A percentile compares a stretch with the other conserved stretches of the same genome.
phyloP scores from a whole-genome alignment of 2,113 vertebrate species.

The Sakesphorus luctuosus region DNA sequence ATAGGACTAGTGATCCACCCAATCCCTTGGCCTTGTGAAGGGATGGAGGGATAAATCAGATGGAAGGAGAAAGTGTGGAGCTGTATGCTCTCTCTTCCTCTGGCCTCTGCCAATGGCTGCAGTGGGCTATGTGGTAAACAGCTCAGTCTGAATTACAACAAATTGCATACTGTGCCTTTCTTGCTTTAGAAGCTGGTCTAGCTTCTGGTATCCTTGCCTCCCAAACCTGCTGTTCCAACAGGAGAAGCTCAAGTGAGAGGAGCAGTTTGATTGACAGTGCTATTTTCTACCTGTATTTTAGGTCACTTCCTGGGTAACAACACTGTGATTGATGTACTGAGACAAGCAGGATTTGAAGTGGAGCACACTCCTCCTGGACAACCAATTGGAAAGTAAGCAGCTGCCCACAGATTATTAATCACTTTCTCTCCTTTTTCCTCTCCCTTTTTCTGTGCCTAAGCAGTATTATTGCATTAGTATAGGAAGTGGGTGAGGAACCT shows the following conservation, averaged over 20 bases:
- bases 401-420: background rate
- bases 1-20: background rate
- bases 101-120: background rate
- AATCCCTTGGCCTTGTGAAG: background rate
- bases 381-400: constrained; percentile 84
- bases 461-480: background rate
- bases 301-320: constrained; percentile 99
- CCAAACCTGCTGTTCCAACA: background rate
- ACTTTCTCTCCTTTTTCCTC: constrained; percentile 29
- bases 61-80: background rate
- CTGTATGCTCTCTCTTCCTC: background rate
- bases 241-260: background rate
- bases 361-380: constrained; percentile 88
- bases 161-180: background rate
- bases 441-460: constrained; percentile 16
- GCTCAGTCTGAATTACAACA: background rate
- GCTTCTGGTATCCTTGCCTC: background rate
- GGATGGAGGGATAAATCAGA: background rate
- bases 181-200: background rate
- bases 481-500: background rate
- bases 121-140: background rate
- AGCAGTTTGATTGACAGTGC: constrained; percentile 47
- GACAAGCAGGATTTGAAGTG: constrained; percentile 92
- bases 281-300: constrained; percentile 73
- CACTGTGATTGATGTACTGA: constrained; percentile 95